Percentiles rank a stretch among this genome's conserved stretches.
Conservation (phyloP, 2,113 vertebrate genomes). For the Ceuthmochares aereus region DNA sequence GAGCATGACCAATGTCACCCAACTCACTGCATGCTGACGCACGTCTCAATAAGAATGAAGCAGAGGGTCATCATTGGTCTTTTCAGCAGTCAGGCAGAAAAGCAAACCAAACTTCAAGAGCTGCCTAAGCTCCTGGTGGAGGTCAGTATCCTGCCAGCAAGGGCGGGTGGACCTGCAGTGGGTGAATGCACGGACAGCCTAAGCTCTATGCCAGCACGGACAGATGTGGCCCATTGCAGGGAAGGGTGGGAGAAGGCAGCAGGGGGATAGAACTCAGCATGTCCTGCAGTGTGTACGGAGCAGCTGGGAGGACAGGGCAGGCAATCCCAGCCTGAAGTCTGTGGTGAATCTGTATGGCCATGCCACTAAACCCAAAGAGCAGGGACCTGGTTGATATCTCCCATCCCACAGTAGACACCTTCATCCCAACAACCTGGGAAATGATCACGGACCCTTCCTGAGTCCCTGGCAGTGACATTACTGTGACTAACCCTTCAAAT, state of each 20-base stretch:
- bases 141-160: background rate
- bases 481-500: background rate
- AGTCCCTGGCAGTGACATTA: accelerated
- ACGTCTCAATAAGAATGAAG: background rate
- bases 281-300: background rate
- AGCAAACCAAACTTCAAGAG: background rate
- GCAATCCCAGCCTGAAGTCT: background rate
- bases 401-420: background rate
- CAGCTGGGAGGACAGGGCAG: background rate
- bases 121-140: background rate
- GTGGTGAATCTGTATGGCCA: background rate
- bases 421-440: background rate
- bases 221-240: background rate
- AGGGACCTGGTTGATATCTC: background rate
- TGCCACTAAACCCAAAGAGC: background rate
- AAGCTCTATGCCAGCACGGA: background rate
- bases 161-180: background rate
- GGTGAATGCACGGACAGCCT: background rate
- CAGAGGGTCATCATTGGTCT: no score
- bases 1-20: background rate
- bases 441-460: background rate
- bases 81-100: background rate
- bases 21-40: background rate
- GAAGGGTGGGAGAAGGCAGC: background rate
- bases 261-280: background rate